phyloP scores from a whole-genome alignment of 2,113 vertebrate genomes.

The Macaca mulatta region DNA sequence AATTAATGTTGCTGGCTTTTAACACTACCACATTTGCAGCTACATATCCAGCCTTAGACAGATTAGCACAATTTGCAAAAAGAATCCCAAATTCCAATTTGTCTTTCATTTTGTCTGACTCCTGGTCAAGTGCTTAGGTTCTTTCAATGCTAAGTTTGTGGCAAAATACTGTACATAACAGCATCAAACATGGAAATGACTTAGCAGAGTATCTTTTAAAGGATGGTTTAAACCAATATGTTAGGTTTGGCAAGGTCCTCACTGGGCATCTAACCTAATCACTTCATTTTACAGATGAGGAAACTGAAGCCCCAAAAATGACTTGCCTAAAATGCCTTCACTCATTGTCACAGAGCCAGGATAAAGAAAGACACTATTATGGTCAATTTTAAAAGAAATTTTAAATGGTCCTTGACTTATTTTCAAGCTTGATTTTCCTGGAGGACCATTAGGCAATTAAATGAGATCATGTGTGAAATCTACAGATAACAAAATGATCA shows the following conservation, averaged over 20 bases:
- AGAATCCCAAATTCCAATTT: conserved; percentile 37
- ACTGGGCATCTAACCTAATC: not conserved
- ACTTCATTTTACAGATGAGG: conserved; percentile 31
- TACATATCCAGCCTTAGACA: conserved; percentile 26
- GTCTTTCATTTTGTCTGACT: conserved; percentile 34
- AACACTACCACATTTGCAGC: conserved; percentile 34
- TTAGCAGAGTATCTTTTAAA: not conserved
- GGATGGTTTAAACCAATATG: not conserved
- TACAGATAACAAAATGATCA: not conserved
- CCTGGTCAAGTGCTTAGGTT: not conserved
- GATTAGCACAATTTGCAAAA: not conserved
- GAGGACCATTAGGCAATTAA: not conserved
- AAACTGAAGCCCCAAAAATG: not conserved
- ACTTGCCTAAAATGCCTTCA: not conserved
- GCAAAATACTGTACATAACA: not conserved
- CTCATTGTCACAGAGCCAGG: not conserved
- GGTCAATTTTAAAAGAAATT: conserved; percentile 17
- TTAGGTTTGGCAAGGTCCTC: not conserved
- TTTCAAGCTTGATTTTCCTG: not conserved
- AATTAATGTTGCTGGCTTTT: conserved; percentile 45
- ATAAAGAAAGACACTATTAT: not conserved
- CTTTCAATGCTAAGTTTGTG: not conserved
- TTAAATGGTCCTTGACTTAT: not conserved
- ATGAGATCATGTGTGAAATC: not conserved
- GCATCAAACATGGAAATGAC: not conserved